phyloP scores from a whole-genome alignment of 2,888 invertebrate genomes.

The Loripinus fragilis region DNA sequence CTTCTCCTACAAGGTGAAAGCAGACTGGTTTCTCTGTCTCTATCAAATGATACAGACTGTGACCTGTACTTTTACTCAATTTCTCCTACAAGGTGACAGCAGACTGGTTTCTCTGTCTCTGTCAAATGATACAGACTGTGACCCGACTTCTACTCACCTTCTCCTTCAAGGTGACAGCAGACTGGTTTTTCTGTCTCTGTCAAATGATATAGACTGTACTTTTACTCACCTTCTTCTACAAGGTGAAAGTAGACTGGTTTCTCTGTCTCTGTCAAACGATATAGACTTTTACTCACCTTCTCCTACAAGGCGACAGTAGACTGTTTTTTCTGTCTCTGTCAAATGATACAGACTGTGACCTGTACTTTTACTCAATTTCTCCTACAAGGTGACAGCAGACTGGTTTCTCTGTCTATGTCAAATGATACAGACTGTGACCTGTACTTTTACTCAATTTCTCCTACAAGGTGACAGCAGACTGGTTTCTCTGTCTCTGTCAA shows the following conservation, averaged over 20 bases:
- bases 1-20: too few species aligned
- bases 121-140: too few species aligned
- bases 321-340: too few species aligned
- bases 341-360: too few species aligned
- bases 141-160: too few species aligned
- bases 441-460: slow-evolving; percentile 27
- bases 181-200: slow-evolving; percentile 63
- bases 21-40: too few species aligned
- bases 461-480: slow-evolving; percentile 66
- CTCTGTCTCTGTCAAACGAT: slow-evolving; percentile 67
- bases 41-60: too few species aligned
- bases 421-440: slow-evolving; percentile 64
- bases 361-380: slow-evolving; percentile 8
- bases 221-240: too few species aligned
- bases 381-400: slow-evolving; percentile 66
- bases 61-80: too few species aligned
- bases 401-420: slow-evolving; percentile 65
- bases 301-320: too few species aligned
- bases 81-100: too few species aligned
- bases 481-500: slow-evolving; percentile 66
- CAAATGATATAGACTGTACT: slow-evolving; percentile 63
- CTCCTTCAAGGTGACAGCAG: slow-evolving; percentile 68
- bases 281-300: slow-evolving; percentile 54
- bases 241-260: slow-evolving; percentile 67
- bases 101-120: too few species aligned